phyloP scores from a whole-genome alignment of 2,797 vertebrate species.

The Coregonus suidteri region DNA sequence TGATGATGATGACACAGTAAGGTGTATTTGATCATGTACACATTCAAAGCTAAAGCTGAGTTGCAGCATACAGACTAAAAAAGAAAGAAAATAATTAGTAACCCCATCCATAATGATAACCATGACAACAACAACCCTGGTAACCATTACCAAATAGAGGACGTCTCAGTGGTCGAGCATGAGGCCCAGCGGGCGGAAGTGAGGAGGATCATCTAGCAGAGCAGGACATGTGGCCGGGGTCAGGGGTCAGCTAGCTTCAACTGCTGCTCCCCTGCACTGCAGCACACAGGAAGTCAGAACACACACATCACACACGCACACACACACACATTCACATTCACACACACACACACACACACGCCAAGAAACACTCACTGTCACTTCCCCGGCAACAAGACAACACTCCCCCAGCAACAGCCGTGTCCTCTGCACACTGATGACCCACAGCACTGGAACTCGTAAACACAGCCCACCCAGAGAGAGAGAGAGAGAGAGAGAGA shows the following conservation, averaged over 20 bases:
- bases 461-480: slow-evolving; percentile 71
- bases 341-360: slow-evolving; percentile 11
- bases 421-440: slow-evolving; percentile 60
- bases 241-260: slow-evolving; percentile 64
- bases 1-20: too few relatives aligned
- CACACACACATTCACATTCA: slow-evolving; percentile 14
- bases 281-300: slow-evolving; percentile 70
- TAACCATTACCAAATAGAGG: background rate
- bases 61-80: too few relatives aligned
- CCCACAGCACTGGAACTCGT: slow-evolving; percentile 63
- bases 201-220: slow-evolving; percentile 63
- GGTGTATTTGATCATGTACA: too few relatives aligned
- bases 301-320: slow-evolving; percentile 9
- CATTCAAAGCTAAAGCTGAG: too few relatives aligned
- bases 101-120: too few relatives aligned
- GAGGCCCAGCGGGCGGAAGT: slow-evolving; percentile 60
- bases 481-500: slow-evolving; percentile 18
- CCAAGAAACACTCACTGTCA: slow-evolving; percentile 42
- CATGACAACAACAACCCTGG: background rate
- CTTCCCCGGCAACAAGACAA: slow-evolving; percentile 39
- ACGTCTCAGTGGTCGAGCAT: slow-evolving; percentile 5
- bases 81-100: too few relatives aligned
- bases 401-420: slow-evolving; percentile 55
- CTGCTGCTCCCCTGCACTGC: slow-evolving; percentile 57
- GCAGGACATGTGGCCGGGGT: slow-evolving; percentile 71